Evolutionary conservation across 2,888 invertebrate genomes (phyloP).

Genomic region (Patella caerulea): DNA sequence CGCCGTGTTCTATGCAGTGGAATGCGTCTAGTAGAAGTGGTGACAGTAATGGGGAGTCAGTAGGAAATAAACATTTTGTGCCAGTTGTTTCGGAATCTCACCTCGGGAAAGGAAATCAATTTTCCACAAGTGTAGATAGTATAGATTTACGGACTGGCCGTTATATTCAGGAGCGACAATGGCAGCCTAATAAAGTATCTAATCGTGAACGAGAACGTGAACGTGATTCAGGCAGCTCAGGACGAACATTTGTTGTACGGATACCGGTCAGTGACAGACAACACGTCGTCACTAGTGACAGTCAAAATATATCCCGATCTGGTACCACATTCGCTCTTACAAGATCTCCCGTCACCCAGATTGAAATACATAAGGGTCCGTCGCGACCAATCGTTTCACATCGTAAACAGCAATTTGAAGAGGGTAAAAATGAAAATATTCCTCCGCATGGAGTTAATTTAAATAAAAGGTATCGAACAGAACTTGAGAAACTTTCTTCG

Average conservation of each 20-base stretch:
- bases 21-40: slow-evolving; percentile 12
- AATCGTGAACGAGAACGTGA: slow-evolving; percentile 17
- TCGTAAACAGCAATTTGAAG: slow-evolving; percentile 62
- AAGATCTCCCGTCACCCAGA: slow-evolving; percentile 52
- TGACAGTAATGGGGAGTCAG: background rate
- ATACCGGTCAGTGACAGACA: slow-evolving; percentile 34
- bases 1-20: slow-evolving; percentile 16
- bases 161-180: slow-evolving; percentile 27
- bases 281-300: background rate
- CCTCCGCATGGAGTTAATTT: slow-evolving; percentile 25
- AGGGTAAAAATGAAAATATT: slow-evolving; percentile 45
- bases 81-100: slow-evolving; percentile 50
- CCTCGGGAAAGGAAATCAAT: slow-evolving; percentile 36
- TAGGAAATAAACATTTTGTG: slow-evolving; percentile 46
- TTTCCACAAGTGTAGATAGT: slow-evolving; percentile 51
- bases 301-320: slow-evolving; percentile 28
- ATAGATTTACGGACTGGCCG: slow-evolving; percentile 45
- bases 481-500: slow-evolving; percentile 68
- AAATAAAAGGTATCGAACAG: slow-evolving; percentile 55
- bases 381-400: slow-evolving; percentile 54
- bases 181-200: slow-evolving; percentile 19
- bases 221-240: slow-evolving; percentile 12
- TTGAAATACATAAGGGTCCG: slow-evolving; percentile 49
- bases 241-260: slow-evolving; percentile 36
- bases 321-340: slow-evolving; percentile 62